Conservation (phyloP, 1,140 invertebrate species). For the Muscidifurax raptorellus region DNA sequence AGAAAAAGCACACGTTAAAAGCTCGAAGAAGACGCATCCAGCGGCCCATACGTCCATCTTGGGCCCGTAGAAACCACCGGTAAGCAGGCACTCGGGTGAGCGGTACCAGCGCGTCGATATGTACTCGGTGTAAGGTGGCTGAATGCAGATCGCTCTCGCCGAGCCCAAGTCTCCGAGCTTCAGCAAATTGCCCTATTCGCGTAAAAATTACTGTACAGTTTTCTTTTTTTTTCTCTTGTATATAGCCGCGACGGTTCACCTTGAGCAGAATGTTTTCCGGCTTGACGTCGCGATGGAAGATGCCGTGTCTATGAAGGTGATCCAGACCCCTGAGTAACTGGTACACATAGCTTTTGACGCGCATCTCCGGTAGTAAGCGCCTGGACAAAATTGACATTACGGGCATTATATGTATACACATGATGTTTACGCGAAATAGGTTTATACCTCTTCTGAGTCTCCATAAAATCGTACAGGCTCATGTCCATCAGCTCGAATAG, state of each 20-base stretch:
- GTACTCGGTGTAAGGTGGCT: constrained; percentile 82
- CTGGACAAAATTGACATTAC: constrained; percentile 55
- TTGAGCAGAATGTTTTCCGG: constrained; percentile 83
- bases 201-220: background rate
- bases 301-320: constrained; percentile 78
- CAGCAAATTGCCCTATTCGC: constrained; percentile 75
- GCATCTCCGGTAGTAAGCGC: constrained; percentile 69
- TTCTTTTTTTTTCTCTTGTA: too few relatives aligned
- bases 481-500: constrained; percentile 84
- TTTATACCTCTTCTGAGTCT: constrained; percentile 71
- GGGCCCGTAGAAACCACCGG: constrained; percentile 80
- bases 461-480: constrained; percentile 82
- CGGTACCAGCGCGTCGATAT: constrained; percentile 85
- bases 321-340: constrained; percentile 78
- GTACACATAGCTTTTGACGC: constrained; percentile 75
- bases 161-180: constrained; percentile 77
- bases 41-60: constrained; percentile 86
- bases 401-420: background rate
- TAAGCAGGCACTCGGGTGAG: constrained; percentile 83
- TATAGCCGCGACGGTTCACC: constrained; percentile 57
- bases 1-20: constrained; percentile 75
- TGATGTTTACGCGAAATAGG: background rate
- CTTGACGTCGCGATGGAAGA: constrained; percentile 84
- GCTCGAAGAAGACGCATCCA: constrained; percentile 84
- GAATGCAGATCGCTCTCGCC: constrained; percentile 60